Base-by-base conservation (phyloP, 2,797 vertebrate species). In the Anguilla anguilla region DNA sequence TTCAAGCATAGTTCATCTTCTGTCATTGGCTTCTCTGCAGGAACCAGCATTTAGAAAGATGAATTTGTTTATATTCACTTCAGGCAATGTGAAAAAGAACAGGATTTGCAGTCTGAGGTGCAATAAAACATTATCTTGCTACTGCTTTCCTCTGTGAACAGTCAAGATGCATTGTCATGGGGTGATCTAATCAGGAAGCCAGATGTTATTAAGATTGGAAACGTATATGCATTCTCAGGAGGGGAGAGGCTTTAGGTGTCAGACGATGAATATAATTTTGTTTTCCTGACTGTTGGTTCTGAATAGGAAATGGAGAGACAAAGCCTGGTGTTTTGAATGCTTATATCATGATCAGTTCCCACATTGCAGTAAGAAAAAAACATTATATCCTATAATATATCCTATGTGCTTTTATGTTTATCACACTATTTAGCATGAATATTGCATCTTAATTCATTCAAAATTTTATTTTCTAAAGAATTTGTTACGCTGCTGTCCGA, bases 71-170 rank as follows among this genome's bases (percentile, higher is more conserved):
- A 3, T 43, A 15, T 39, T 39, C 15, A 22, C 31, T 79, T 53
- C 69, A 67, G 84, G 85, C 85, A 87, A 87, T 83, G 31, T 86
- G 51, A 87, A 83, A 67, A 53, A 89, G 86, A 88, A 72, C 43
- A 88, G 55, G 81, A 85, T n/a, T 15, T 64, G 88, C 83, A 91
- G 88, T 79, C 64, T 89, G 87, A 91, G 89, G 91, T 74, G 59
- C 35, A 51, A 85, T 59, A 90, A 89, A 91, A 91, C 84, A 89
- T 90, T 92, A 79, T 89, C 87, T 88, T 91, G 90, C 88, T 87
- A 22, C n/a, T 35, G 85, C 74, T 83, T 87, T 61, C 86, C 87
- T 28, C 53, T 84, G 35, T 67, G 87, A 86, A 35, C 31, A 89
- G 67, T 84, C 51, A 83, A 35, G 74, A 55, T 79, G 69, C 86